phyloP scores from a whole-genome alignment of 1,140 invertebrate species.

The Goniozus legneri region DNA sequence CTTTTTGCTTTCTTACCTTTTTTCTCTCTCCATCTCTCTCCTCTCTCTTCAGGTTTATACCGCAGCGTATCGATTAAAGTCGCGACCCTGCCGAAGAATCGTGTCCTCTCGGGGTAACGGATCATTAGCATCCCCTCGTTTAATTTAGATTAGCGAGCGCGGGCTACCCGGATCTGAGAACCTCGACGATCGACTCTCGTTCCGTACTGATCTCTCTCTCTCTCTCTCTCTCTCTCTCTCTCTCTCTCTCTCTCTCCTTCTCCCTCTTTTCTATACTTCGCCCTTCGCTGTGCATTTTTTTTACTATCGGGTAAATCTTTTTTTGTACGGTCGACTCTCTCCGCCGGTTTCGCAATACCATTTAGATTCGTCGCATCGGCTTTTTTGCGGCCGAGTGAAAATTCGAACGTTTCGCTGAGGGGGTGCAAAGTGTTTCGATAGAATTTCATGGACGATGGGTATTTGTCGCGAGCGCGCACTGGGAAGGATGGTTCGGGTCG shows the following conservation, averaged over 20 bases:
- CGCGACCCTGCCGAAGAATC: constrained; percentile 14
- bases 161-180: constrained; percentile 15
- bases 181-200: too few relatives aligned
- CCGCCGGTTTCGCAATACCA: constrained; percentile 31
- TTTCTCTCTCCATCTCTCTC: constrained; percentile 11
- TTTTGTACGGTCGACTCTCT: too few relatives aligned
- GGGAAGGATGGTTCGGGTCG: constrained; percentile 1
- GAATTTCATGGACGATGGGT: constrained; percentile 23
- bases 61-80: constrained; percentile 29
- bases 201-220: not conserved
- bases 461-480: constrained; percentile 17
- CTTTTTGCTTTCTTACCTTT: not conserved
- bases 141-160: constrained; percentile 36
- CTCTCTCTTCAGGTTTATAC: too few relatives aligned
- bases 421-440: constrained; percentile 28
- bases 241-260: not conserved
- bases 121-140: constrained; percentile 39
- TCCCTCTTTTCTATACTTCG: too few relatives aligned
- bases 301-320: too few relatives aligned
- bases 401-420: constrained; percentile 28
- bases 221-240: constrained; percentile 8
- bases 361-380: constrained; percentile 24
- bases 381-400: constrained; percentile 29
- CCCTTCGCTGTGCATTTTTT: too few relatives aligned
- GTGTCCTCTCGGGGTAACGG: constrained; percentile 34